Base-by-base conservation (phyloP, 2,797 vertebrate genomes). In the Macrochelys suwanniensis region DNA sequence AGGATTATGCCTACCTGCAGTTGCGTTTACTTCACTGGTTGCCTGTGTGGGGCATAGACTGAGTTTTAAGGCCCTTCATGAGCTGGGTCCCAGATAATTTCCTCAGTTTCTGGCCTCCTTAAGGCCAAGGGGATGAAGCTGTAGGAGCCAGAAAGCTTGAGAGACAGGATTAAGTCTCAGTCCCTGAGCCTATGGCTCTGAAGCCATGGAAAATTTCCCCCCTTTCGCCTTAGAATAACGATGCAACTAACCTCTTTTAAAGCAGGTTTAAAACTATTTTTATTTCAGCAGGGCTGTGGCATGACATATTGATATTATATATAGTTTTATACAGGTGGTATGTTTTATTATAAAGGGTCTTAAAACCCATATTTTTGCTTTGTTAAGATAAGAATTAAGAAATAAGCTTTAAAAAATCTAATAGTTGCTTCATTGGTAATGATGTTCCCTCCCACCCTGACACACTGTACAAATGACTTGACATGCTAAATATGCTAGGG, bases 21-120 rank as follows among this genome's bases (percentile, higher is more conserved):
- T 88, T 94, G 93, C 54, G 3, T 87, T 96, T 86, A 61, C 85
- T 89, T 93, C 91, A 88, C 93, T 88, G 50, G 37, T 88, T 95
- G 88, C 84, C 89, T 93, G 31, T 3, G 59, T 79, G 94, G 77
- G 87, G 84, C 83, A 91, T 74, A 25, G 84, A 87, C 78, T 49
- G 2, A 76, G 74, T 93, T 90, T 81, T 85, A 87, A 74, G 85
- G 80, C 65, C 74, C 61, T 93, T 90, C 80, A 90, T 87, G 78
- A 84, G 80, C 59, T n/a, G 51, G 33, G n/a, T 85, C 84, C 76
- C 80, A 53, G 61, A 5, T 6, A 21, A 33, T 68, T 84, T 76
- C 51, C 82, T 59, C 19, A 4, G 68, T 28, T 1, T 19, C 51
- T 57, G 74, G 49, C 85, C 61, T 82, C 89, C 82, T 37, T 51